Evolutionary conservation across 2,113 vertebrate genomes (phyloP), one percentile per base, ranked within the genome.

Genomic region (Bucco capensis): DNA sequence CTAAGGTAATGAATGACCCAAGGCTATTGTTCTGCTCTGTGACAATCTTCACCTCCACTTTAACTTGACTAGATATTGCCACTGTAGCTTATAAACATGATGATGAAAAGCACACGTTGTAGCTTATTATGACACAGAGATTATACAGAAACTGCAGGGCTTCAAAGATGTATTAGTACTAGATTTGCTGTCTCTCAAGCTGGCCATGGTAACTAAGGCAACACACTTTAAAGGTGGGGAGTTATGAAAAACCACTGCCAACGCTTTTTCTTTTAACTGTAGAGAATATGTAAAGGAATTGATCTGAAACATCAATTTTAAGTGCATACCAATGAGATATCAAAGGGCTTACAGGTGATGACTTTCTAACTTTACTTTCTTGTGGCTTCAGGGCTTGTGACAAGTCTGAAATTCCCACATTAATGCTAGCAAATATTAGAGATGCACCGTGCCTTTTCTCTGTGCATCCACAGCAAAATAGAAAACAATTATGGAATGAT

Each of bases 121-220:
- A 75, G 37, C 19, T 84, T 80, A 61, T 35, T n/a, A 51, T 69
- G 83, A 65, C 58, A 84, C 27, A 86, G 46, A 70, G 49, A 88
- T 78, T 78, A 78, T 76, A 82, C 60, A 95, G 79, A 88, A 94
- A 71, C 35, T 57, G 90, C 86, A 92, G 54, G 42, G 86, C 57
- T 93, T 84, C 90, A 80, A 76, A 86, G 94, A 94, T 70, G 46
- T 70, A 94, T 94, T 90, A 86, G 77, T 65, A 82, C 93, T 92
- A 90, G 93, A 93, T 95, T 66, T 94, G 86, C 86, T 94, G 83
- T 79, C 92, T 95, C 57, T 95, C 70, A 90, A 84, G 85, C 72
- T 84, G 93, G 76, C 88, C 92, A 69, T 0, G 80, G 92, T 95
- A 96, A 96, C 94, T 92, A 95, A 88, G 94, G 93, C 92, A 96